A percentile compares a stretch with the other conserved stretches of the same genome.
Conservation (phyloP, 2,113 vertebrate species). For the Siniperca chuatsi region DNA sequence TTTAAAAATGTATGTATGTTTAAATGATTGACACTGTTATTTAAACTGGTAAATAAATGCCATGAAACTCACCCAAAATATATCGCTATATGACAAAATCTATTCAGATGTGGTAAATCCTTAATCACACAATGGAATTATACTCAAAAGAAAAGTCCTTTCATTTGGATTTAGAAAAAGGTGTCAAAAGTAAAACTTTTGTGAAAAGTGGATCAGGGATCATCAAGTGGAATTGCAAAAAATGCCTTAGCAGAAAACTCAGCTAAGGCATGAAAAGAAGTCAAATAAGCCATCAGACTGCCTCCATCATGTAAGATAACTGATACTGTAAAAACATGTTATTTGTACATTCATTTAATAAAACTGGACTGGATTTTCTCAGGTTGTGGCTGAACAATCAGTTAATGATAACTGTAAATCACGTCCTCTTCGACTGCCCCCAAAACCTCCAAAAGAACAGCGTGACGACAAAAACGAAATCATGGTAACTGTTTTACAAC, state of each 20-base stretch:
- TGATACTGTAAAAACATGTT: too few species aligned
- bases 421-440: accelerated
- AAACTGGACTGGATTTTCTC: neutral
- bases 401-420: accelerated
- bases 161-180: too few species aligned
- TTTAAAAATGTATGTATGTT: too few species aligned
- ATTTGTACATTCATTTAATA: neutral
- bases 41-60: neutral
- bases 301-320: neutral
- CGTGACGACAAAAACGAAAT: neutral
- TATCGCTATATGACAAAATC: neutral
- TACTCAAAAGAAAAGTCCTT: too few species aligned
- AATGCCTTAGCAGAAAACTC: too few species aligned
- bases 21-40: too few species aligned
- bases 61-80: neutral
- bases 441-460: neutral
- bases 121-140: too few species aligned
- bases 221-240: neutral
- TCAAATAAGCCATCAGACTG: neutral
- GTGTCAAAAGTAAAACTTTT: too few species aligned
- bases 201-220: neutral
- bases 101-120: too few species aligned
- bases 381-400: neutral
- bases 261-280: neutral
- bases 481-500: conserved; percentile 10